Evolutionary conservation across 2,888 invertebrate genomes (phyloP), one percentile per base, ranked within the genome.

Genomic region (Yponomeuta sedellus): DNA sequence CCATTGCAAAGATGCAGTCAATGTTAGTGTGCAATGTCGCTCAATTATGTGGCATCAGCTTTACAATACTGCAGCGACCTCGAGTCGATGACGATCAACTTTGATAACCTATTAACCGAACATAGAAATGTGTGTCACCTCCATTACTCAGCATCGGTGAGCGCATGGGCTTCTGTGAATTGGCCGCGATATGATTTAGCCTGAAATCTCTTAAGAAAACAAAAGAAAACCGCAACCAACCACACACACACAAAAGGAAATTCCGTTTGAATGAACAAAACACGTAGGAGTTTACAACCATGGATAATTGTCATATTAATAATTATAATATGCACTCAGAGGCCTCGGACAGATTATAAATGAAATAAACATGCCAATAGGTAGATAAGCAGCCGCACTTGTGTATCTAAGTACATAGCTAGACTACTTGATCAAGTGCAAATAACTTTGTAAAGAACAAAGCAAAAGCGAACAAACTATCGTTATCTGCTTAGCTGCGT

Each of bases 81-180:
- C 22, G 61, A 16, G 11, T 10, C 39, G 22, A 19, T 20, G 11
- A 11, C 40, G 44, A 63, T 64, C 22, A 34, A 8, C 69, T 65
- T 64, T 67, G 66, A 66, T 66, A 68, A 68, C 68, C 68, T 66
- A 66, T 64, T 64, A 63, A 68, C 64, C 66, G 58, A 62, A 66
- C 58, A 68, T 61, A 64, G 66, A 65, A 66, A 61, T 25, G 25
- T 61, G 28, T 61, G 61, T 61, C 61, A 25, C 25, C 12, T 52
- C 44, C 5, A 52, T 52, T 16, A 16, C 12, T 52, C 44, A 52
- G 44, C 12, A 44, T 44, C 10, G 25, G 0, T 25, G 25, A 25
- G 25, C 34, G 34, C 34, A 8, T 34, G 34, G n/a, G 44, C 44
- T 12, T 44, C 8, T 44, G 16, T 16, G 12, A 52, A 52, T 52